Percentiles rank a stretch among this genome's conserved stretches.
phyloP scores from a whole-genome alignment of 2,888 invertebrate species.

The Aspidapion aeneum region DNA sequence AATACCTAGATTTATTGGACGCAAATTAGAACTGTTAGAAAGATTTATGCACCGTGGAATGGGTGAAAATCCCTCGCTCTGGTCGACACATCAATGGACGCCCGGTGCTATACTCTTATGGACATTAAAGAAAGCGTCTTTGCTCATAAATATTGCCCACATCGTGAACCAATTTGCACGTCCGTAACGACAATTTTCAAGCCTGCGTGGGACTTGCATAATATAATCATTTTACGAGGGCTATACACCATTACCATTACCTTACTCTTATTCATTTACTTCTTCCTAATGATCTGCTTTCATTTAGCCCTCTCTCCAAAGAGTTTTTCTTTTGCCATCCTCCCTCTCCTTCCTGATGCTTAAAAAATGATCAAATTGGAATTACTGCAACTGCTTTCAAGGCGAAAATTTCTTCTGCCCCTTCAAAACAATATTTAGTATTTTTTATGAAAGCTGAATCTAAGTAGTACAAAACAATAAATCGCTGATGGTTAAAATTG shows the following conservation, averaged over 20 bases:
- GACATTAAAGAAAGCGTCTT: slow-evolving; percentile 19
- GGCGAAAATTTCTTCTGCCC: too few species aligned
- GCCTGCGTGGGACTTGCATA: too few species aligned
- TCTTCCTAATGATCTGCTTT: too few species aligned
- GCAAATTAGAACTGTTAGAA: slow-evolving; percentile 40
- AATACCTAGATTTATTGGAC: slow-evolving; percentile 40
- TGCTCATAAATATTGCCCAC: slow-evolving; percentile 46
- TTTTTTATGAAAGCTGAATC: not conserved
- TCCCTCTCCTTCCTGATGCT: too few species aligned
- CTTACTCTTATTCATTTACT: too few species aligned
- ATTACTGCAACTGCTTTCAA: too few species aligned
- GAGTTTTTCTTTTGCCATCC: too few species aligned
- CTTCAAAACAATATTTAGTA: not conserved
- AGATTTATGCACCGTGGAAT: slow-evolving; percentile 38
- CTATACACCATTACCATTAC: too few species aligned
- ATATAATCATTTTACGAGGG: not conserved
- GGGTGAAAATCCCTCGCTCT: slow-evolving; percentile 24
- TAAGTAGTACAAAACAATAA: not conserved
- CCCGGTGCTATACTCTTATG: not conserved
- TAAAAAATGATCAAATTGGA: too few species aligned
- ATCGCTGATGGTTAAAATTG: not conserved
- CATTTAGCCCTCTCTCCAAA: too few species aligned
- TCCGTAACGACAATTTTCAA: too few species aligned
- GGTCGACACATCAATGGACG: slow-evolving; percentile 13
- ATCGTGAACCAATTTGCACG: slow-evolving; percentile 46